Percentiles rank a stretch among this genome's conserved stretches.
Conservation (phyloP, 1,140 invertebrate genomes). For the Eriosoma lanigerum region DNA sequence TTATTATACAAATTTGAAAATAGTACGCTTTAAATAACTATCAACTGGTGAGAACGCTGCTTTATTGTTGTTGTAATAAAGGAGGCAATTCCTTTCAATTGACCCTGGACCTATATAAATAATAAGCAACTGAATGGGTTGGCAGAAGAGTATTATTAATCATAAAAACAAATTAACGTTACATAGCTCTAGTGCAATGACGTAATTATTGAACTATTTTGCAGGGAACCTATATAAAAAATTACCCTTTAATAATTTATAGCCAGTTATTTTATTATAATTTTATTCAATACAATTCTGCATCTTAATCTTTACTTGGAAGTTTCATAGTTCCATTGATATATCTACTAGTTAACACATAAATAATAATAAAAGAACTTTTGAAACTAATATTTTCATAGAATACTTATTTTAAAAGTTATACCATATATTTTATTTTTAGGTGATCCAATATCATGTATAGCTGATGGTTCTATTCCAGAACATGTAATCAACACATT, state of each 20-base stretch:
- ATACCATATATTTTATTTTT: conserved; percentile 54
- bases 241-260: too few relatives aligned
- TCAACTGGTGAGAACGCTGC: conserved; percentile 28
- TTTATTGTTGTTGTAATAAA: conserved; percentile 50
- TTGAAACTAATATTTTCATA: not conserved
- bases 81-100: conserved; percentile 46
- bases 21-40: too few relatives aligned
- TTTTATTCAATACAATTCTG: not conserved
- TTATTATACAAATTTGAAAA: not conserved
- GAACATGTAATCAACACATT: conserved; percentile 81
- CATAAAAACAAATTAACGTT: conserved; percentile 32
- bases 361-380: too few relatives aligned
- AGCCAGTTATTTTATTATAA: too few relatives aligned
- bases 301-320: not conserved
- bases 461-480: conserved; percentile 72
- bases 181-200: not conserved
- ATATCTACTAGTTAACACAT: too few relatives aligned
- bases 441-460: conserved; percentile 83
- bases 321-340: not conserved
- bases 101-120: conserved; percentile 49
- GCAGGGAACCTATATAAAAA: not conserved
- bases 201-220: not conserved
- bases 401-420: not conserved
- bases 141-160: conserved; percentile 17
- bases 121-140: conserved; percentile 16